These are phyloP conservation scores for Pangasianodon hypophthalmus DNA, from an alignment of 2,113 vertebrate species.

Conservation along the genomic window DNA sequence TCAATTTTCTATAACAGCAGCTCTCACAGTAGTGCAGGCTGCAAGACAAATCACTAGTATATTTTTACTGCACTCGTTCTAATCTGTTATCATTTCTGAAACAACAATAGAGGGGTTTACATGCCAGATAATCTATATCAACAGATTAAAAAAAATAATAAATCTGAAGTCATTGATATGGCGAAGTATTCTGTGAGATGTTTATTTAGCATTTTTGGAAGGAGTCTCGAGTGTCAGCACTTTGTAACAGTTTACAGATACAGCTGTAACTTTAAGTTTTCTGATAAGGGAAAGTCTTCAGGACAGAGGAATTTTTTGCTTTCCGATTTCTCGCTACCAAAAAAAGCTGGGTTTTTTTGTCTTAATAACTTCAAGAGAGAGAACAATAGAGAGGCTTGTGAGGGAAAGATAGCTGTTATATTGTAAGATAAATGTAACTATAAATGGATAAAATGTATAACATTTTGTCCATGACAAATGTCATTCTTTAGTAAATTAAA, in stretches of 20 bases:
- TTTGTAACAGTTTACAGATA: neutral
- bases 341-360: neutral
- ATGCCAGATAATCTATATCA: neutral
- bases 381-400: neutral
- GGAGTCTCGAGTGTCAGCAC: neutral
- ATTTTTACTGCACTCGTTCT: neutral
- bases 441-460: neutral
- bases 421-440: neutral
- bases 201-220: neutral
- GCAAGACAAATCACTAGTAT: neutral
- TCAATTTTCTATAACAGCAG: neutral
- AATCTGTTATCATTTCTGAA: neutral
- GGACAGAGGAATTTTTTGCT: neutral
- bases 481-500: neutral
- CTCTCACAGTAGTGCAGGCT: neutral
- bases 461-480: neutral
- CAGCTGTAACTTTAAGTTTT: neutral
- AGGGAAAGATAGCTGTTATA: neutral
- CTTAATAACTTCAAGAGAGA: neutral
- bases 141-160: neutral
- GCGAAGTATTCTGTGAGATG: neutral
- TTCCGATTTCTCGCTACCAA: neutral
- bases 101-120: neutral
- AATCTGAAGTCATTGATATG: neutral
- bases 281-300: neutral